Conservation (phyloP, 30 jellyfish, hydroid and myxozoan genomes). For the Nemopilema nomurai region DNA sequence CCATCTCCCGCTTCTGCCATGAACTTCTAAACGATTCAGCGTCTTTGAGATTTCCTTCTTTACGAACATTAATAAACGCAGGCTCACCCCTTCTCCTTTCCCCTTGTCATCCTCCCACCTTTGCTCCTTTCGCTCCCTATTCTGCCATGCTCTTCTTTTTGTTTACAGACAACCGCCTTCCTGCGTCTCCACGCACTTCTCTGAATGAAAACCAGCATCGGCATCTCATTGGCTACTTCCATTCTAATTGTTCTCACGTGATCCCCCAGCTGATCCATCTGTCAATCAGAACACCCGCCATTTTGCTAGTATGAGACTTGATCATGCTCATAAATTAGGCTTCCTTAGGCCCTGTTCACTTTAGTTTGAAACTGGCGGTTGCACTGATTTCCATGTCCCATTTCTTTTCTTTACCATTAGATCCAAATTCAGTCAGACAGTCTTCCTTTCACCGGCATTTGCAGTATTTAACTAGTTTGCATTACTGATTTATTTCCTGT, state of each 20-base stretch:
- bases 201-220: conserved; percentile 30
- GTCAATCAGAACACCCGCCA: conserved; percentile 21
- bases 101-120: background rate
- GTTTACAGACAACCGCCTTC: conserved; percentile 32
- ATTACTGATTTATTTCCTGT: too few relatives aligned
- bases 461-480: too few relatives aligned
- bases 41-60: conserved; percentile 3
- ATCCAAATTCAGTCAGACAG: too few relatives aligned
- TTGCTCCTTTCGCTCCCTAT: background rate
- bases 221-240: conserved; percentile 32
- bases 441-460: too few relatives aligned
- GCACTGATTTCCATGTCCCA: background rate
- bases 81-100: conserved; percentile 31
- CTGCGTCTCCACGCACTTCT: conserved; percentile 54
- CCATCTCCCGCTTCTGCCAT: conserved; percentile 26
- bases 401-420: background rate
- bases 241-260: background rate
- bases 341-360: background rate
- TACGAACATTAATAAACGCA: conserved; percentile 10
- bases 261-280: conserved; percentile 1
- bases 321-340: background rate
- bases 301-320: background rate
- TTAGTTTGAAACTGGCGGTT: background rate
- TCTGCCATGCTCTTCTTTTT: background rate
- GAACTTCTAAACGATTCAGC: background rate